phyloP scores from a whole-genome alignment of 2,888 invertebrate genomes.

The Platypus cylindrus region DNA sequence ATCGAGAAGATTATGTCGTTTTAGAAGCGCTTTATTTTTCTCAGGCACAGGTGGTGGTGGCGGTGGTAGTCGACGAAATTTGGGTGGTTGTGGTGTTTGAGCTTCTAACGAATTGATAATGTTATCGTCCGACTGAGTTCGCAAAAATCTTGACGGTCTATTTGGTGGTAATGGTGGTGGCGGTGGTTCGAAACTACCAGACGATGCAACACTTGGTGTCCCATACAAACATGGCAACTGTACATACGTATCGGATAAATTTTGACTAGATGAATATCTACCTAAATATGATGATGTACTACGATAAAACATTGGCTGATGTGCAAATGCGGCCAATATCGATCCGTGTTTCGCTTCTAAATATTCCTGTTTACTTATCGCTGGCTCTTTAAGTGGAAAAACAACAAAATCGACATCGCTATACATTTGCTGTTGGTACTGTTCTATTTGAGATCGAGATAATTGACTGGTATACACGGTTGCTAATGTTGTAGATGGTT shows the following conservation, averaged over 20 bases:
- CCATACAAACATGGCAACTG: conserved; percentile 60
- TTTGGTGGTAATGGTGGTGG: conserved; percentile 53
- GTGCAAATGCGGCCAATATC: conserved; percentile 48
- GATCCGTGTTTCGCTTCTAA: conserved; percentile 77
- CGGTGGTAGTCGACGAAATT: conserved; percentile 42
- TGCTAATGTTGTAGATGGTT: conserved; percentile 54
- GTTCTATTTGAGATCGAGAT: conserved; percentile 65
- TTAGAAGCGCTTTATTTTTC: conserved; percentile 18
- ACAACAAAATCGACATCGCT: conserved; percentile 88
- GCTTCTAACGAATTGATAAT: conserved; percentile 57
- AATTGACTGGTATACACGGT: conserved; percentile 59
- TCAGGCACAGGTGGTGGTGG: conserved; percentile 32
- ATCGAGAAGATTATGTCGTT: conserved; percentile 15
- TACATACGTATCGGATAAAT: conserved; percentile 62
- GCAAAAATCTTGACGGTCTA: conserved; percentile 45
- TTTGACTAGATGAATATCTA: conserved; percentile 68
- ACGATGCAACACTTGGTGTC: conserved; percentile 51
- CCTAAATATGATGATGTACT: conserved; percentile 74
- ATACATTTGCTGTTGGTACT: conserved; percentile 79
- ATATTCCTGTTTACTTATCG: conserved; percentile 82
- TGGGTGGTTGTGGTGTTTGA: conserved; percentile 40
- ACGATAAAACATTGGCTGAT: conserved; percentile 61
- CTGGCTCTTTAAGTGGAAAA: conserved; percentile 80
- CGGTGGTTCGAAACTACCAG: conserved; percentile 49
- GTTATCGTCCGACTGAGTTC: conserved; percentile 72